These are phyloP conservation scores for Nomada hirtipes DNA, from an alignment of 2,888 invertebrate genomes.

Conservation along the genomic window DNA sequence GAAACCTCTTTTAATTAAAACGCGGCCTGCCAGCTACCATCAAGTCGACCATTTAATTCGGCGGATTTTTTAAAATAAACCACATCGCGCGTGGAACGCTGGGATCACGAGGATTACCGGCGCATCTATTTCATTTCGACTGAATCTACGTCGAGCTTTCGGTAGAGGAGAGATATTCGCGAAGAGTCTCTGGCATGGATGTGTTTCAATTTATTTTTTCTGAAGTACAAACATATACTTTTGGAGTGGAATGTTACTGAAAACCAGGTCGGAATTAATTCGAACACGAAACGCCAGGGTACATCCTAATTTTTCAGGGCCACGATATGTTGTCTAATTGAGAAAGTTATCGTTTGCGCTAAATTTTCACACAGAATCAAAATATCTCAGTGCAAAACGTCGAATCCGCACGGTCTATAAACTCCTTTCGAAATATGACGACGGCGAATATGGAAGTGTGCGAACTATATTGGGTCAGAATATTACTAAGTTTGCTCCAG, in stretches of 20 bases:
- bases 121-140: slow-evolving; percentile 17
- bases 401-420: neutral
- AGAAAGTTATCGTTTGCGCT: neutral
- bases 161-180: neutral
- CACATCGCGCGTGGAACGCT: neutral
- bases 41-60: slow-evolving; percentile 33
- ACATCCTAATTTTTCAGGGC: no score
- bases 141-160: neutral
- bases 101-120: slow-evolving; percentile 10
- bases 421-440: neutral
- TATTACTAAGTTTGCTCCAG: slow-evolving; percentile 22
- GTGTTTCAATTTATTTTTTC: neutral
- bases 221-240: neutral
- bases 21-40: neutral
- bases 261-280: neutral
- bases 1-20: slow-evolving; percentile 48
- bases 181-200: neutral
- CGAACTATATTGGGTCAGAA: slow-evolving; percentile 23
- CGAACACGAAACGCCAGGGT: neutral
- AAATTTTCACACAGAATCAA: neutral
- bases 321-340: neutral
- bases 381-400: neutral
- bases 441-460: slow-evolving; percentile 10
- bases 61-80: slow-evolving; percentile 35
- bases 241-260: neutral